Evolutionary conservation across 2,888 invertebrate species (phyloP).

Genomic region (Thalpophila matura): DNA sequence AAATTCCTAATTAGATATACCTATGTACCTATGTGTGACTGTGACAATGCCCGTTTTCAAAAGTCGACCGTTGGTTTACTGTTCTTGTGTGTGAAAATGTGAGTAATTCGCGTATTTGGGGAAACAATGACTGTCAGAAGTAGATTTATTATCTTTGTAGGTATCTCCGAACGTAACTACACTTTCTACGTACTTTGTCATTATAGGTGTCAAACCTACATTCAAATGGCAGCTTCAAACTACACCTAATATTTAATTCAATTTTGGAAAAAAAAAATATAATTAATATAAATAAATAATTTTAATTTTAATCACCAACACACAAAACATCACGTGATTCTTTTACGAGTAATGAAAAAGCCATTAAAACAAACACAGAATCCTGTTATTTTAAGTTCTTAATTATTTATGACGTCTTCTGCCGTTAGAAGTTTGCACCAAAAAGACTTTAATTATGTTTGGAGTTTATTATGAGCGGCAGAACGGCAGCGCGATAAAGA

Average conservation of each 20-base stretch:
- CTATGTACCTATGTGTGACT: no score
- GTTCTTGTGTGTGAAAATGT: neutral
- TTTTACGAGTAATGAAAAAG: constrained; percentile 30
- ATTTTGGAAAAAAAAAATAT: neutral
- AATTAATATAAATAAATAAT: neutral
- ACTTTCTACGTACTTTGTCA: no score
- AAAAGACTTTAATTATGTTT: constrained; percentile 34
- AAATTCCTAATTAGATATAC: neutral
- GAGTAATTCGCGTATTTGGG: no score
- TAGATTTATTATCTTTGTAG: no score
- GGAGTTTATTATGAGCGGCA: constrained; percentile 22
- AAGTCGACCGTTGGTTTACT: no score
- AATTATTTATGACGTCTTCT: constrained; percentile 44
- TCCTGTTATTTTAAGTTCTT: constrained; percentile 37
- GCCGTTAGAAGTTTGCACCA: constrained; percentile 25
- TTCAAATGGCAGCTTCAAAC: no score
- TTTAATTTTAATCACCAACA: constrained; percentile 5
- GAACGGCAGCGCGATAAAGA: neutral
- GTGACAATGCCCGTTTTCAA: no score
- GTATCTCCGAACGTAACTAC: no score
- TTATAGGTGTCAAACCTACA: no score
- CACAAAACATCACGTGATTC: constrained; percentile 1
- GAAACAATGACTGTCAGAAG: no score
- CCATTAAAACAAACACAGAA: constrained; percentile 40
- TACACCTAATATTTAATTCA: no score